Conservation (phyloP, 2,888 invertebrate species). For the Euclidia mi region DNA sequence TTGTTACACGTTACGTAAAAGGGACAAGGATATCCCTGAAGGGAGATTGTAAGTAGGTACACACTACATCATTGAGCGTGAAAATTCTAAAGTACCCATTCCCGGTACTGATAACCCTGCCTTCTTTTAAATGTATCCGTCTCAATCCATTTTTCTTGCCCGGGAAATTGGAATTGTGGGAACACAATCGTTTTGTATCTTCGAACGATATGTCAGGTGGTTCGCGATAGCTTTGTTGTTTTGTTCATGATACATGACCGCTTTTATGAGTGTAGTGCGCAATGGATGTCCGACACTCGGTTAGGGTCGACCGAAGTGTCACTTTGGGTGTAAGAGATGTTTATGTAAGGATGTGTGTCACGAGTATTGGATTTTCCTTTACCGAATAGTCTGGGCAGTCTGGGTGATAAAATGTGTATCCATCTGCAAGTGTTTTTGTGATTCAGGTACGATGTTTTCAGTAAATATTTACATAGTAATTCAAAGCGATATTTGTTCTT, state of each 20-base stretch:
- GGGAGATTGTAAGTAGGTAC: not conserved
- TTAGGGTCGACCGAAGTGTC: not conserved
- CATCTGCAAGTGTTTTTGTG: too few species aligned
- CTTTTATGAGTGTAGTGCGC: conserved; percentile 1
- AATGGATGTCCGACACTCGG: conserved; percentile 14
- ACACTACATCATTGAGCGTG: not conserved
- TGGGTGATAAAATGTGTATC: too few species aligned
- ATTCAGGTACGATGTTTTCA: too few species aligned
- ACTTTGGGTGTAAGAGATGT: not conserved
- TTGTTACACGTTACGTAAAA: too few species aligned
- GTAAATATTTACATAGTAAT: too few species aligned
- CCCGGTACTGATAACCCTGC: conserved; percentile 32
- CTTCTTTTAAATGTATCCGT: conserved; percentile 31
- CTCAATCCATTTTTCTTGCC: conserved; percentile 57
- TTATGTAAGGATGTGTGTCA: too few species aligned
- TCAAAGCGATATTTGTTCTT: too few species aligned
- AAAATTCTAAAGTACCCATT: conserved; percentile 13
- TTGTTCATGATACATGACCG: conserved; percentile 11
- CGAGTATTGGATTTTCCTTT: too few species aligned
- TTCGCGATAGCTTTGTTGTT: conserved; percentile 20
- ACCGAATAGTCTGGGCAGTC: too few species aligned
- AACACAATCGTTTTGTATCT: conserved; percentile 38
- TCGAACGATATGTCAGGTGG: conserved; percentile 26
- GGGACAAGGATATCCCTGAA: too few species aligned
- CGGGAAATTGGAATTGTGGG: conserved; percentile 41